These are phyloP conservation scores for Albula glossodonta DNA, from an alignment of 2,113 vertebrate genomes.

Conservation along the genomic window DNA sequence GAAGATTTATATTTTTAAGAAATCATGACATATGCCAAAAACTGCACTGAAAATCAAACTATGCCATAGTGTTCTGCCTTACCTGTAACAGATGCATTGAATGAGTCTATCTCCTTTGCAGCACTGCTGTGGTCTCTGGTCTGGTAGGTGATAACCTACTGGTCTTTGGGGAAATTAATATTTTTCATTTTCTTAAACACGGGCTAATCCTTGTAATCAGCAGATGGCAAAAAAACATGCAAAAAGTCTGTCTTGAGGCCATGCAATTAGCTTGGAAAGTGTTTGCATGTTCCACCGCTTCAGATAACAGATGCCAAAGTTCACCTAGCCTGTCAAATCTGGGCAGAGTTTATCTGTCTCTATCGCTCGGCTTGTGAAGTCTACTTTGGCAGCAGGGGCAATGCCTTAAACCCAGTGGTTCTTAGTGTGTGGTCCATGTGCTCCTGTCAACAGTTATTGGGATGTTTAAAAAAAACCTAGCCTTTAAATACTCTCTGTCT, in stretches of 20 bases:
- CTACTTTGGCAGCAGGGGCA: slow-evolving; percentile 4
- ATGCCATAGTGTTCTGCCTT: slow-evolving; percentile 18
- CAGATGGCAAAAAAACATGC: not conserved
- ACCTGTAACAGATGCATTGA: slow-evolving; percentile 11
- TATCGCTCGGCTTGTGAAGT: not conserved
- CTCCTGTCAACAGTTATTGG: not conserved
- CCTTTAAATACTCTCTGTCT: not conserved
- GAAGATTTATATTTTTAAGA: not conserved
- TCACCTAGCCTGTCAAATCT: slow-evolving; percentile 11
- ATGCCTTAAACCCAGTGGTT: slow-evolving; percentile 16
- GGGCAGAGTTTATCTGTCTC: not conserved
- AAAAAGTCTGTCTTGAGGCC: slow-evolving; percentile 3
- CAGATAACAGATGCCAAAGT: slow-evolving; percentile 21
- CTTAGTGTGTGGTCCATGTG: not conserved
- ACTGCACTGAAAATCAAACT: slow-evolving; percentile 34
- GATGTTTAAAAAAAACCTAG: not conserved
- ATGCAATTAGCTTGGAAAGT: not conserved
- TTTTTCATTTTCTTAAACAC: not conserved
- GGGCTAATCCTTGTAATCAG: not conserved
- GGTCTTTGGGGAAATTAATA: not conserved
- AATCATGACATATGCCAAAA: slow-evolving; percentile 22
- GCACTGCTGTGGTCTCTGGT: not conserved
- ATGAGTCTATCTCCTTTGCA: not conserved
- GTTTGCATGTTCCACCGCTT: not conserved
- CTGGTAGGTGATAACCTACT: not conserved